These are phyloP conservation scores for Eupithecia dodoneata DNA, from an alignment of 2,888 invertebrate species.

Conservation along the genomic window DNA sequence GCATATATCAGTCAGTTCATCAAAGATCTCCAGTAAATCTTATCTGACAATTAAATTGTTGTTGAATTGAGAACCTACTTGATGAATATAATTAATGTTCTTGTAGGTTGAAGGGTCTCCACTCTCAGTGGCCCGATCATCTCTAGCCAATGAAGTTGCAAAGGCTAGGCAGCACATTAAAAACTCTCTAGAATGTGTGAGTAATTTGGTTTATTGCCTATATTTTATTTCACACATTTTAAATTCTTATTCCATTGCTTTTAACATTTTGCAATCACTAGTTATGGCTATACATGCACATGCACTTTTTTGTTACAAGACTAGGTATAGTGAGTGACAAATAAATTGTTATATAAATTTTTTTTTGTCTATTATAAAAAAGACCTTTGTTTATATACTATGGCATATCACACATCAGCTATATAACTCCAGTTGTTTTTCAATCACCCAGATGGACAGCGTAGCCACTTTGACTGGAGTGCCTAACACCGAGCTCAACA, in stretches of 20 bases:
- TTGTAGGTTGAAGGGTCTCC: conserved; percentile 70
- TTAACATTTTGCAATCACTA: not conserved
- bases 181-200: conserved; percentile 88
- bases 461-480: conserved; percentile 84
- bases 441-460: conserved; percentile 85
- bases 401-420: not conserved
- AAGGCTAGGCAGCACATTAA: conserved; percentile 94
- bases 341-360: not conserved
- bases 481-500: conserved; percentile 82
- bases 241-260: conserved; percentile 1
- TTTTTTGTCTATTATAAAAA: not conserved
- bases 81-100: conserved; percentile 42
- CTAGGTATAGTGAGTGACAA: not conserved
- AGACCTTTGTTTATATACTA: not conserved
- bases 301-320: not conserved
- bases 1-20: conserved; percentile 15
- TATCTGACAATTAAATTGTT: not conserved
- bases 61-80: not conserved
- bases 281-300: conserved; percentile 3
- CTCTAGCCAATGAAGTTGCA: conserved; percentile 93
- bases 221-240: conserved; percentile 53
- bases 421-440: conserved; percentile 6
- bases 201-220: conserved; percentile 59
- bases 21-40: not conserved
- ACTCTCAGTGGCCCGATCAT: conserved; percentile 78